phyloP scores from a whole-genome alignment of 2,888 invertebrate species.

The Mimachlamys varia region DNA sequence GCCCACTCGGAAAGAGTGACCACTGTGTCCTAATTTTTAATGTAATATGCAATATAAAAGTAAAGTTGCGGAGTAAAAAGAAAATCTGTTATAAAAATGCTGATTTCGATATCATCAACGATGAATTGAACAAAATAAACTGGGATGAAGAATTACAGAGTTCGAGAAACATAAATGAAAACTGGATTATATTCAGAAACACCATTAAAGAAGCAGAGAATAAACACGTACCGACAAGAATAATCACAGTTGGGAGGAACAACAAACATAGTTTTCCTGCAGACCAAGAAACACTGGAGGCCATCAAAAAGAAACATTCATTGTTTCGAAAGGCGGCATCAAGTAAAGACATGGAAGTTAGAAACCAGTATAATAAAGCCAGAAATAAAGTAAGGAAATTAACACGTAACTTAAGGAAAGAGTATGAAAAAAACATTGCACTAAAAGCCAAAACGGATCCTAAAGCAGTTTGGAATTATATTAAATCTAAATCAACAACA shows the following conservation, averaged over 20 bases:
- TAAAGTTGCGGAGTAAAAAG: too few relatives aligned
- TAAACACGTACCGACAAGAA: background rate
- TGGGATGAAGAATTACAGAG: background rate
- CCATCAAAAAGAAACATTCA: background rate
- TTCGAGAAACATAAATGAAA: background rate
- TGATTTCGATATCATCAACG: too few relatives aligned
- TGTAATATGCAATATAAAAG: background rate
- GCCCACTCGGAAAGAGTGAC: constrained; percentile 40
- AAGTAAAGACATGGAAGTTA: background rate
- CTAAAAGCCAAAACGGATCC: background rate
- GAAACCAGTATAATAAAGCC: background rate
- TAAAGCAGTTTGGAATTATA: too few relatives aligned
- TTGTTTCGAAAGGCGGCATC: background rate
- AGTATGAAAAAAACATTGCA: background rate
- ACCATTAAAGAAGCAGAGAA: background rate
- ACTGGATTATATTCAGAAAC: background rate
- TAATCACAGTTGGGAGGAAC: background rate
- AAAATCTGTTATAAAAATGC: too few relatives aligned
- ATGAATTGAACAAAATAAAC: too few relatives aligned
- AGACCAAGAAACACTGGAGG: constrained; percentile 25
- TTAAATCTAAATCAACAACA: background rate
- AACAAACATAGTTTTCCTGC: constrained; percentile 26
- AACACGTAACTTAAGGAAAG: background rate
- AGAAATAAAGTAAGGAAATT: background rate
- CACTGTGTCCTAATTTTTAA: too few relatives aligned